These are phyloP conservation scores for Nothobranchius furzeri DNA, from an alignment of 2,113 vertebrate species.

Conservation along the genomic window DNA sequence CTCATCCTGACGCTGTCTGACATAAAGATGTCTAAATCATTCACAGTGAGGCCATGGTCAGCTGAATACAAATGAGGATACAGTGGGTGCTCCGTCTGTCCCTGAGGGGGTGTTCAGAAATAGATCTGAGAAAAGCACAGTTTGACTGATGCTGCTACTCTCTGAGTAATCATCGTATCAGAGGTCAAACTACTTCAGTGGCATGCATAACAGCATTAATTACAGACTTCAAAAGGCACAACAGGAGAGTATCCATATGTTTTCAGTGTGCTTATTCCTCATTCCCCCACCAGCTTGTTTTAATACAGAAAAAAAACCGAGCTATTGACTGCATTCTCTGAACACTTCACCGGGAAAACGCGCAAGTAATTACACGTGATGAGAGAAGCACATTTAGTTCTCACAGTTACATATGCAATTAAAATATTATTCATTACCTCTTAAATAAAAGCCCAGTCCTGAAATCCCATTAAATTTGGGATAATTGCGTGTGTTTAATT, in stretches of 20 bases:
- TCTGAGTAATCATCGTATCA: conserved; percentile 96
- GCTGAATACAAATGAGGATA: conserved; percentile 78
- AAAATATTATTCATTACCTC: conserved; percentile 87
- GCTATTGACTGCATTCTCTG: conserved; percentile 54
- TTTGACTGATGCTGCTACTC: conserved; percentile 91
- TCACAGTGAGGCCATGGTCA: conserved; percentile 75
- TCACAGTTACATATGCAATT: conserved; percentile 84
- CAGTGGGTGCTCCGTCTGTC: conserved; percentile 66
- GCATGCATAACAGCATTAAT: conserved; percentile 96
- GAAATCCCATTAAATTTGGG: conserved; percentile 86
- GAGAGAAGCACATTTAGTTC: conserved; percentile 77
- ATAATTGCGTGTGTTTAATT: conserved; percentile 87
- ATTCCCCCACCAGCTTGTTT: conserved; percentile 64
- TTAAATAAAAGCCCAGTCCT: conserved; percentile 84
- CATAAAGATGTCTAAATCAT: conserved; percentile 75
- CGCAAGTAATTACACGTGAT: conserved; percentile 81
- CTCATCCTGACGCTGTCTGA: conserved; percentile 14
- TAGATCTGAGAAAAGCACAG: conserved; percentile 67
- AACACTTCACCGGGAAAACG: conserved; percentile 51
- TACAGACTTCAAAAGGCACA: conserved; percentile 91
- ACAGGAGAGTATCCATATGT: conserved; percentile 90
- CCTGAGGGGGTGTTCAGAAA: conserved; percentile 67
- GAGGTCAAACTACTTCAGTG: conserved; percentile 93
- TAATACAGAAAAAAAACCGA: conserved; percentile 42
- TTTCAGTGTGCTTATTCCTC: conserved; percentile 80